Evolutionary conservation across 2,113 vertebrate genomes (phyloP).

Genomic region (Pelecanoides urinatrix): DNA sequence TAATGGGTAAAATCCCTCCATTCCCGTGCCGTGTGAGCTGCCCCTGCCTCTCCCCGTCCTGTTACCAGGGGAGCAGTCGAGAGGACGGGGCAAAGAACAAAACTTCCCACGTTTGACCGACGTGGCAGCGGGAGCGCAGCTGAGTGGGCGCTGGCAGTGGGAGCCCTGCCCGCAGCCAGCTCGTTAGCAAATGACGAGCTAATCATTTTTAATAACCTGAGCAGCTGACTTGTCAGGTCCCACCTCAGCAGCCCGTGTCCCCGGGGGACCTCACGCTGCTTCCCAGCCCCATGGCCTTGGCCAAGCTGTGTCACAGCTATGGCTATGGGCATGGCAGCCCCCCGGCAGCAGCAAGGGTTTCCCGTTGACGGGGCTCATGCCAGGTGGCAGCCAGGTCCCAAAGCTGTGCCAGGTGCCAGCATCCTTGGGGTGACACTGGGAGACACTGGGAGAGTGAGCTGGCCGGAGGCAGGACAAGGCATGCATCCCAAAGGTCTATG

Average conservation of each 20-base stretch:
- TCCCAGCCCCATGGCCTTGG: background rate
- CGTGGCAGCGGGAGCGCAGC: fast-evolving
- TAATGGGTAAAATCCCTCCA: background rate
- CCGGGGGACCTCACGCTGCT: background rate
- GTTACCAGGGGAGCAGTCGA: background rate
- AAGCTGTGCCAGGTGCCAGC: background rate
- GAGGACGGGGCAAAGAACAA: background rate
- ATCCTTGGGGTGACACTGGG: background rate
- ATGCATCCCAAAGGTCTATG: too few relatives aligned
- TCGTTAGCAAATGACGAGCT: background rate
- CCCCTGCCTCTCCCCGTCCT: background rate
- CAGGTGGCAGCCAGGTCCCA: background rate
- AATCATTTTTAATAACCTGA: background rate
- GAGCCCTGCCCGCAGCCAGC: background rate
- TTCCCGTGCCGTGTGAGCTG: background rate
- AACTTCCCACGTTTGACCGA: fast-evolving
- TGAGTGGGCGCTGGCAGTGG: background rate
- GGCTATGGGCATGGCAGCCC: background rate
- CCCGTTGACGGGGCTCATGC: fast-evolving
- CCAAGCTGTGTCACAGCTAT: background rate
- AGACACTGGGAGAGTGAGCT: background rate
- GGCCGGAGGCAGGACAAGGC: background rate
- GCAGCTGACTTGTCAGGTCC: background rate
- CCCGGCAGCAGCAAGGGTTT: background rate
- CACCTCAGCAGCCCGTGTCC: background rate